A percentile compares a stretch with the other conserved stretches of the same genome.
Conservation (phyloP, 2,888 invertebrate species). For the Napeogenes inachia region DNA sequence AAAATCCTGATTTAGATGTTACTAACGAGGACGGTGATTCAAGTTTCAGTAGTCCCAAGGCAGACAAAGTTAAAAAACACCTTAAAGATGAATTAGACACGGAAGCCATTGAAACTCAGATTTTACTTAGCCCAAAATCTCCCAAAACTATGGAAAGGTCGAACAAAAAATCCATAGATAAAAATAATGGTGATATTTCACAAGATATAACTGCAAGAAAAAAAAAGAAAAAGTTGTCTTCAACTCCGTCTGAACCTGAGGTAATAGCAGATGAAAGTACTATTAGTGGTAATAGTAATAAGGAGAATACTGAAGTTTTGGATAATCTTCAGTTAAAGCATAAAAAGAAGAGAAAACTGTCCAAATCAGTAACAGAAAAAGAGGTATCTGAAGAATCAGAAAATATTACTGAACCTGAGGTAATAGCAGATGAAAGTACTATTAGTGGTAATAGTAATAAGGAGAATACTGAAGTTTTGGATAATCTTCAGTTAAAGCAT, state of each 20-base stretch:
- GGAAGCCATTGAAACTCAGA: constrained; percentile 12
- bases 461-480: constrained; percentile 1
- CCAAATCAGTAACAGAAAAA: constrained; percentile 23
- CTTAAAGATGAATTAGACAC: constrained; percentile 54
- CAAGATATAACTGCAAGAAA: constrained; percentile 35
- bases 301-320: constrained; percentile 4
- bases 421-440: not conserved
- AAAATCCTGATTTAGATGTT: constrained; percentile 57
- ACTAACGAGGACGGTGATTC: constrained; percentile 43
- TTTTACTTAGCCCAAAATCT: constrained; percentile 34
- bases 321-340: not conserved
- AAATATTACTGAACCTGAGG: not conserved
- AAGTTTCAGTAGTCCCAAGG: constrained; percentile 49
- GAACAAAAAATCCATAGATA: constrained; percentile 18
- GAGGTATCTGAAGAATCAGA: not conserved
- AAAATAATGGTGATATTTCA: constrained; percentile 18
- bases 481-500: not conserved
- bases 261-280: not conserved
- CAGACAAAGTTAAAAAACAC: constrained; percentile 67
- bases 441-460: constrained; percentile 11
- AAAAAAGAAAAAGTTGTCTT: constrained; percentile 24
- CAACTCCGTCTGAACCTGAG: constrained; percentile 21
- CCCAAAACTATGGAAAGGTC: constrained; percentile 31
- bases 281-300: constrained; percentile 10
- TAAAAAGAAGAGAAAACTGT: constrained; percentile 24